These are phyloP conservation scores for Papilio elwesi DNA, from an alignment of 2,888 invertebrate species.

Conservation along the genomic window DNA sequence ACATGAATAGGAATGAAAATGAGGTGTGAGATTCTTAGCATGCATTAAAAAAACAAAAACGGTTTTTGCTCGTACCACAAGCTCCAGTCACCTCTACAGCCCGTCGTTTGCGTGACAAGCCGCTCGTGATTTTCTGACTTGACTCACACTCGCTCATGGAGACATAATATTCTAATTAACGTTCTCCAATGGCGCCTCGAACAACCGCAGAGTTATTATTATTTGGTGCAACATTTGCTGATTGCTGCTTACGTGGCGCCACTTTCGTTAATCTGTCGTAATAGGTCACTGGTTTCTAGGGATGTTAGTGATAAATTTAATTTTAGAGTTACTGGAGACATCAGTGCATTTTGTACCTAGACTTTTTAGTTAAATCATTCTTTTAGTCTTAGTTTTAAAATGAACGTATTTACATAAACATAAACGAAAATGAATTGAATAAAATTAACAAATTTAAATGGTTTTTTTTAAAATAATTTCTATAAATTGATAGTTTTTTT, in stretches of 20 bases:
- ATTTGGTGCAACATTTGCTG: constrained; percentile 27
- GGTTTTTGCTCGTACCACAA: constrained; percentile 30
- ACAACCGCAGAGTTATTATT: constrained; percentile 35
- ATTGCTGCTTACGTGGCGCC: constrained; percentile 30
- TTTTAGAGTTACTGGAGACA: no score
- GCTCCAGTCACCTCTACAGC: constrained; percentile 42
- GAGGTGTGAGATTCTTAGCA: no score
- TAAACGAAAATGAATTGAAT: no score
- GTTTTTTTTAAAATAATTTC: no score
- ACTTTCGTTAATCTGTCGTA: constrained; percentile 24
- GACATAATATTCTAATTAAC: constrained; percentile 43
- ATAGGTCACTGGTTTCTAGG: constrained; percentile 7
- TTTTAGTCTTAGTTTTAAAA: no score
- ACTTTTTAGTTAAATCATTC: no score
- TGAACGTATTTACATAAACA: no score
- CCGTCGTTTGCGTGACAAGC: constrained; percentile 46
- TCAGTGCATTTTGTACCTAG: no score
- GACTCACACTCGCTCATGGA: constrained; percentile 42
- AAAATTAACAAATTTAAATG: no score
- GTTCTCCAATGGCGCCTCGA: constrained; percentile 35
- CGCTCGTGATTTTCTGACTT: constrained; percentile 46
- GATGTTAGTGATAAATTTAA: neutral
- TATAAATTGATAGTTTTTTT: no score
- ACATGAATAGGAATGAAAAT: no score
- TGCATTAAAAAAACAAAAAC: neutral